Evolutionary conservation across 1,140 invertebrate genomes (phyloP), one percentile per base, ranked within the genome.

Genomic region (Triops cancriformis): DNA sequence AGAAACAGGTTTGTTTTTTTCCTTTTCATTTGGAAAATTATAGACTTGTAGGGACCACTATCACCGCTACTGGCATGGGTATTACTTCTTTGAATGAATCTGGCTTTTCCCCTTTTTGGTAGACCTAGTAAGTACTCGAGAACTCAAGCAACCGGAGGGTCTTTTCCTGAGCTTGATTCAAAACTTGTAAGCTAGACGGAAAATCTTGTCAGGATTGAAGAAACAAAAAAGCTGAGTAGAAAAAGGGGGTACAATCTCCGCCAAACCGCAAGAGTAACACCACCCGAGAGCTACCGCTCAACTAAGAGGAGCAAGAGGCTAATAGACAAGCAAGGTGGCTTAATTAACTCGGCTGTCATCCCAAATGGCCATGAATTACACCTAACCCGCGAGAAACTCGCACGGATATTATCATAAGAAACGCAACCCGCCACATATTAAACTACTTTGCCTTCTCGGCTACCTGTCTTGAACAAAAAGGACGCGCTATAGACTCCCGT

Each of bases 301-400:
- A 37, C 31, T 37, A 37, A 37, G 31, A 37, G 31, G 31, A 37
- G 31, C 31, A 37, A 37, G 31, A 64, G 51, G 51, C 51, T 64
- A 64, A 64, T 64, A 64, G 51, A 64, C 51, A 64, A 64, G 51
- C 51, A 64, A 64, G 51, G 51, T 64, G 51, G 51, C 51, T 64
- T 64, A 64, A 64, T 64, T 64, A 64, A 64, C 51, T 64, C 51
- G 51, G 51, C 51, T 64, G 51, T 64, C 51, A 64, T 64, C 51
- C 51, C 51, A 64, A 64, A 64, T 64, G 51, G 51, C 51, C 51
- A 64, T 64, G 51, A 64, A 64, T 64, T 64, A 64, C 51, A 64
- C 51, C 51, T 64, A 64, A 64, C 51, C 51, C 51, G 51, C 51
- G 51, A 64, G 51, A 64, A 37, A 64, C 51, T 64, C 51, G 51